Evolutionary conservation across 2,888 invertebrate genomes (phyloP).

Genomic region (Neoaliturus tenellus): DNA sequence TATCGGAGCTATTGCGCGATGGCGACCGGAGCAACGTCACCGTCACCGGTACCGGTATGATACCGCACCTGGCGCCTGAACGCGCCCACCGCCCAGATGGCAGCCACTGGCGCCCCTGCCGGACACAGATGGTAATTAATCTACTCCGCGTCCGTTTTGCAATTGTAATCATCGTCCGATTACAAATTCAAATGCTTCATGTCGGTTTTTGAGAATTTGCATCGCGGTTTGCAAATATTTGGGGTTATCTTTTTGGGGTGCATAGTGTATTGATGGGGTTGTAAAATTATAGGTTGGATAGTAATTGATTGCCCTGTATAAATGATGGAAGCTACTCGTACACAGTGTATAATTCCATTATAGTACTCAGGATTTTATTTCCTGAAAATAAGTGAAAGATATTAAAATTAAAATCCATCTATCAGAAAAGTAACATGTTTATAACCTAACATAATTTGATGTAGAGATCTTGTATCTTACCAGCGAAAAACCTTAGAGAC

Average conservation of each 20-base stretch:
- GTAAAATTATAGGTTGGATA: too few relatives aligned
- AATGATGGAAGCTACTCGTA: too few relatives aligned
- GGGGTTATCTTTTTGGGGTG: background rate
- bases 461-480: too few relatives aligned
- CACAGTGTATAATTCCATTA: too few relatives aligned
- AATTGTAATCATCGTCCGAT: slow-evolving; percentile 36
- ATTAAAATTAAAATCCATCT: too few relatives aligned
- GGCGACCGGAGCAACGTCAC: background rate
- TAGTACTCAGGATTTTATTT: too few relatives aligned
- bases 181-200: slow-evolving; percentile 39
- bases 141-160: slow-evolving; percentile 33
- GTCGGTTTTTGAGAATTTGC: slow-evolving; percentile 4
- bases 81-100: background rate
- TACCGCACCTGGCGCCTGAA: background rate
- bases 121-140: slow-evolving; percentile 43
- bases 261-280: background rate
- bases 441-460: too few relatives aligned
- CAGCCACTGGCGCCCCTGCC: too few relatives aligned
- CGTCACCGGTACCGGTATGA: background rate
- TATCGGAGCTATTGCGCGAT: background rate
- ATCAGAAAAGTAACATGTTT: too few relatives aligned
- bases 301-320: too few relatives aligned
- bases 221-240: slow-evolving; percentile 1
- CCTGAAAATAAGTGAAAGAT: too few relatives aligned
- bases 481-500: too few relatives aligned